Evolutionary conservation across 2,888 invertebrate genomes (phyloP).

Genomic region (Taphrorychus bicolor): DNA sequence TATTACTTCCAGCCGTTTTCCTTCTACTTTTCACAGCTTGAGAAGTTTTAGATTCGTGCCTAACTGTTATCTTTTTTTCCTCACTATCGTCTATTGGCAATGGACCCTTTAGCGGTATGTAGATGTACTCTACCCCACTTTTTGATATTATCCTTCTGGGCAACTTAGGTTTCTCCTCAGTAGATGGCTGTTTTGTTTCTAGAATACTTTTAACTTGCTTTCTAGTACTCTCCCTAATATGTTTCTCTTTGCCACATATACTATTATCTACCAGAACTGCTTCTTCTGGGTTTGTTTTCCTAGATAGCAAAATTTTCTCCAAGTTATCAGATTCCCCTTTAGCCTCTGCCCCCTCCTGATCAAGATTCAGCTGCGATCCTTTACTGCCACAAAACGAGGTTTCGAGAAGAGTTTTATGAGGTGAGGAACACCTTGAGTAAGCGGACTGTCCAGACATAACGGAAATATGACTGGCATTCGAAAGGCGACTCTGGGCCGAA

Average conservation of each 20-base stretch:
- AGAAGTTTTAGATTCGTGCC: not conserved
- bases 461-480: conserved; percentile 66
- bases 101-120: conserved; percentile 61
- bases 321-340: conserved; percentile 61
- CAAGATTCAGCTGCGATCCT: conserved; percentile 58
- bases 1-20: not conserved
- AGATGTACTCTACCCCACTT: conserved; percentile 60
- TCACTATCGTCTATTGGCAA: conserved; percentile 42
- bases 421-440: conserved; percentile 79
- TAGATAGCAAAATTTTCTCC: conserved; percentile 64
- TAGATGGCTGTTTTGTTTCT: not conserved
- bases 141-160: conserved; percentile 55
- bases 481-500: conserved; percentile 57
- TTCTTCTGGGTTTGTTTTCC: conserved; percentile 71
- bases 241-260: not conserved
- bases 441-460: conserved; percentile 65
- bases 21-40: conserved; percentile 39
- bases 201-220: not conserved
- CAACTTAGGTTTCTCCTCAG: conserved; percentile 46
- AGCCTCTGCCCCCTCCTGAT: conserved; percentile 51
- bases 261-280: conserved; percentile 68
- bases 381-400: conserved; percentile 91
- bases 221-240: not conserved
- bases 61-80: conserved; percentile 9
- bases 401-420: conserved; percentile 89